These are phyloP conservation scores for Cephalopterus ornatus DNA, from an alignment of 2,113 vertebrate genomes.

Conservation along the genomic window DNA sequence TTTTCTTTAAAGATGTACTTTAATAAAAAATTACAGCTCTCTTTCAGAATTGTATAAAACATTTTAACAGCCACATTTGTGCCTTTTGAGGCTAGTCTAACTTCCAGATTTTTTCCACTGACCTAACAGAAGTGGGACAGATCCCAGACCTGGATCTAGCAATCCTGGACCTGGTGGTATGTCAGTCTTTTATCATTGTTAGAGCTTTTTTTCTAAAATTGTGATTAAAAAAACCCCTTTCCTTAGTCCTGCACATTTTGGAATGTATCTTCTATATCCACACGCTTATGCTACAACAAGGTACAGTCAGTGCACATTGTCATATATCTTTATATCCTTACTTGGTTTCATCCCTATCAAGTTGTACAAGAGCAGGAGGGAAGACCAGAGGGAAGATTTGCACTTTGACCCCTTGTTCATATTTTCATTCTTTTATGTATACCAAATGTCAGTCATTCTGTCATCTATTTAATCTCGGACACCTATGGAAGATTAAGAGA, in stretches of 20 bases:
- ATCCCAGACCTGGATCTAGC: not conserved
- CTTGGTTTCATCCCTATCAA: constrained; percentile 41
- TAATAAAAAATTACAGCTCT: not conserved
- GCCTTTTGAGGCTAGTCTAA: not conserved
- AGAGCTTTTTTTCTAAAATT: not conserved
- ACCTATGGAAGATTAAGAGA: constrained; percentile 61
- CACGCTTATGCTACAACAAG: not conserved
- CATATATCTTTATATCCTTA: constrained; percentile 5
- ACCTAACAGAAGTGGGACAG: constrained; percentile 12
- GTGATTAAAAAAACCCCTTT: not conserved
- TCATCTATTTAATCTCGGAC: constrained; percentile 49
- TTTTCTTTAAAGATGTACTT: not conserved
- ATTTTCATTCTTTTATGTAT: constrained; percentile 63
- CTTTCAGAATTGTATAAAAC: not conserved
- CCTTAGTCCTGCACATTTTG: constrained; percentile 22
- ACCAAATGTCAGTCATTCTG: constrained; percentile 60
- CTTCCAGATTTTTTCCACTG: not conserved
- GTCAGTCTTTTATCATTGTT: not conserved
- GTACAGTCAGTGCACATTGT: not conserved
- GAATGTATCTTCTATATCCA: not conserved
- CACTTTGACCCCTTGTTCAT: constrained; percentile 62
- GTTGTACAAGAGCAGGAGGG: constrained; percentile 32
- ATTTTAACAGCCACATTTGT: not conserved
- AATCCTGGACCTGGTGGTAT: not conserved
- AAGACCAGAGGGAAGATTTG: constrained; percentile 59